Percentiles rank a stretch among this genome's conserved stretches.
Conservation (phyloP, 2,888 invertebrate genomes). For the Flexamia atlantica region DNA sequence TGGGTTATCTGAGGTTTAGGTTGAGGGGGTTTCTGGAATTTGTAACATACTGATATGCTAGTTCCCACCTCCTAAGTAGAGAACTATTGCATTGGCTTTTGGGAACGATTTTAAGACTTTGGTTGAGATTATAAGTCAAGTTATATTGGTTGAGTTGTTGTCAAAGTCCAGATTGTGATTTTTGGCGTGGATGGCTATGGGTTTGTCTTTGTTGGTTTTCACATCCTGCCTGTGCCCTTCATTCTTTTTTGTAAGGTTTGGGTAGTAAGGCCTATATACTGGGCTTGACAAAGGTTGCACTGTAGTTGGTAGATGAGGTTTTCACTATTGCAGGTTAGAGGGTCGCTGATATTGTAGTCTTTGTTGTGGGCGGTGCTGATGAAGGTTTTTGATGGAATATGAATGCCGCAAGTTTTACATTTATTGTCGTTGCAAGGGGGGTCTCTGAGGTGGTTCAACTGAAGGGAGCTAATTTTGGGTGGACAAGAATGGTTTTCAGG, state of each 20-base stretch:
- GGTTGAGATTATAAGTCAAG: too few relatives aligned
- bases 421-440: not conserved
- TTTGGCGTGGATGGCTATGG: not conserved
- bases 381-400: not conserved
- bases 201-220: not conserved
- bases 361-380: not conserved
- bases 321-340: not conserved
- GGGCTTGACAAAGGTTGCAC: not conserved
- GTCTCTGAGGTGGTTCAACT: not conserved
- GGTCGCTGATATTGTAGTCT: not conserved
- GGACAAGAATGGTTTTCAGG: not conserved
- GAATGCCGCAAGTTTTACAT: too few relatives aligned
- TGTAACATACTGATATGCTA: too few relatives aligned
- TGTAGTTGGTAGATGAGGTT: not conserved
- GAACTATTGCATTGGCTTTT: too few relatives aligned
- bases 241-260: not conserved
- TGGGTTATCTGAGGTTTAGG: too few relatives aligned
- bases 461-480: not conserved
- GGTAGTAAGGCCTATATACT: not conserved
- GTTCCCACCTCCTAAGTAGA: too few relatives aligned
- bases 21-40: too few relatives aligned
- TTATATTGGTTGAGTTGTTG: too few relatives aligned
- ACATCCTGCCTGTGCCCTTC: not conserved
- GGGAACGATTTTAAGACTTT: too few relatives aligned
- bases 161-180: not conserved